Percentiles rank a stretch among this genome's conserved stretches.
These are phyloP conservation scores for Psophia crepitans DNA, from an alignment of 2,113 vertebrate genomes.

Conservation along the genomic window DNA sequence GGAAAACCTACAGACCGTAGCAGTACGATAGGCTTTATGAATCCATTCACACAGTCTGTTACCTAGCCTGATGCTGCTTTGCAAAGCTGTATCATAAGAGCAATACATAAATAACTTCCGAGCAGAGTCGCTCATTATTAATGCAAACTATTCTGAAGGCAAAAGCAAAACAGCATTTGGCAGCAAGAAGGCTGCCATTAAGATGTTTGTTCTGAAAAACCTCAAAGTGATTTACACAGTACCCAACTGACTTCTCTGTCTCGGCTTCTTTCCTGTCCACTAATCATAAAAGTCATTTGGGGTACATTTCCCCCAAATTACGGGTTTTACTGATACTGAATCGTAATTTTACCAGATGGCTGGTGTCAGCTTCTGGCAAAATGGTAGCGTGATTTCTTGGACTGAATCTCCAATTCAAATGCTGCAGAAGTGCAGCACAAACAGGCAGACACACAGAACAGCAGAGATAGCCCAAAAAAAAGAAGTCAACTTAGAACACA, in stretches of 20 bases:
- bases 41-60: not conserved
- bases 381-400: not conserved
- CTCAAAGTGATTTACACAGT: constrained; percentile 30
- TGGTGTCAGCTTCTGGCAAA: constrained; percentile 29
- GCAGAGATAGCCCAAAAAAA: not conserved
- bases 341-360: constrained; percentile 26
- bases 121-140: constrained; percentile 43
- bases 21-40: rapidly evolving
- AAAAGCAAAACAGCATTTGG: constrained; percentile 54
- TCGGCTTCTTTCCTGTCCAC: constrained; percentile 8
- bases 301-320: constrained; percentile 35
- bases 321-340: not conserved
- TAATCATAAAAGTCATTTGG: constrained; percentile 36
- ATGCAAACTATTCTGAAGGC: constrained; percentile 38
- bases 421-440: not conserved
- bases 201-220: constrained; percentile 10
- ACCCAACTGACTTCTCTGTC: constrained; percentile 5
- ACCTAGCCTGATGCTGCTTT: not conserved
- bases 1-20: not conserved
- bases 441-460: not conserved
- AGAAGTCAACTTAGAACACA: not conserved
- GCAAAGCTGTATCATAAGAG: rapidly evolving
- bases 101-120: not conserved
- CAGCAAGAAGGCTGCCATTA: constrained; percentile 6
- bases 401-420: not conserved